phyloP scores from a whole-genome alignment of 1,140 invertebrate genomes.

The Sesamia nonagrioides region DNA sequence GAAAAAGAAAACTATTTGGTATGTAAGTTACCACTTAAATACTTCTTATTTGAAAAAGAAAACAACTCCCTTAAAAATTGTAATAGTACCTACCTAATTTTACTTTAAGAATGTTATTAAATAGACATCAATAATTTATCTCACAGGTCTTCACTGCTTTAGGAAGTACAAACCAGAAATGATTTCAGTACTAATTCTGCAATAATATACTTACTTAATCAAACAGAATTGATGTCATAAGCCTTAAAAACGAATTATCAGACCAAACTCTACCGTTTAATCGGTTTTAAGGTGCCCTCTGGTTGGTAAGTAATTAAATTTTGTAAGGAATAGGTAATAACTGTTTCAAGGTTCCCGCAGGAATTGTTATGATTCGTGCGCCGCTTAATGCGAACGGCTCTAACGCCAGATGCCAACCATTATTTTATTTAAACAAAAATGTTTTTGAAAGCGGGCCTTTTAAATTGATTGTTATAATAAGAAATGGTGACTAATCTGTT shows the following conservation, averaged over 20 bases:
- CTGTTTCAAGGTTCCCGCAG: conserved; percentile 26
- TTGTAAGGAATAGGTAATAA: conserved; percentile 38
- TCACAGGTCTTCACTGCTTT: too few relatives aligned
- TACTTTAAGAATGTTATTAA: too few relatives aligned
- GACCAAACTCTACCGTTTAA: conserved; percentile 21
- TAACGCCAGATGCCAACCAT: conserved; percentile 50
- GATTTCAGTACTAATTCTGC: background rate
- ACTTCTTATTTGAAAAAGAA: too few relatives aligned
- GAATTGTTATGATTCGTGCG: conserved; percentile 29
- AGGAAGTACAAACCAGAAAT: background rate
- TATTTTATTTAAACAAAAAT: conserved; percentile 48
- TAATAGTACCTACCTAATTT: too few relatives aligned
- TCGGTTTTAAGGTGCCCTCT: conserved; percentile 31
- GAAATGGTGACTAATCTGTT: too few relatives aligned
- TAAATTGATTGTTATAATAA: conserved; percentile 14
- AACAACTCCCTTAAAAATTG: too few relatives aligned
- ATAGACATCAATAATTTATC: too few relatives aligned
- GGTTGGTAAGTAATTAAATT: conserved; percentile 52
- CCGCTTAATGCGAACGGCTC: conserved; percentile 37
- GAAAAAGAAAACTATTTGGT: too few relatives aligned
- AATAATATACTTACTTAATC: background rate
- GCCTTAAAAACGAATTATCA: conserved; percentile 32
- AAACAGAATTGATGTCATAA: conserved; percentile 33
- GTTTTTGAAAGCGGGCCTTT: conserved; percentile 32
- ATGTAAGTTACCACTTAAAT: too few relatives aligned